These are phyloP conservation scores for Drosophila formosana DNA, from an alignment of 2,888 invertebrate species.

Conservation along the genomic window DNA sequence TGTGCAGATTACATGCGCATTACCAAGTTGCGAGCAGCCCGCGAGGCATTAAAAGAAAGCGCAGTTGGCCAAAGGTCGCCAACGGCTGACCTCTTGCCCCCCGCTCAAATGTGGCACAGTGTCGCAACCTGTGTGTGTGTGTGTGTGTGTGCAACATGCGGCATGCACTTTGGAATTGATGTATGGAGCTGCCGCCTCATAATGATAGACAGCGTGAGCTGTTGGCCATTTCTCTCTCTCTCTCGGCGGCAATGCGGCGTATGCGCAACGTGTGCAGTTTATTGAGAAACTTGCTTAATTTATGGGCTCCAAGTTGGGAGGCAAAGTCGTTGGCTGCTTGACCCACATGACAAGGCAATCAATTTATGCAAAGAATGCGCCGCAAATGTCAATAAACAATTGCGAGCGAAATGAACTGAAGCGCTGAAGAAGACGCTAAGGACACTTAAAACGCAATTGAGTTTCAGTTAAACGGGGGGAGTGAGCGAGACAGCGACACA, in stretches of 20 bases:
- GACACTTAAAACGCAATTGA: slow-evolving; percentile 73
- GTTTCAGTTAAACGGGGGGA: slow-evolving; percentile 60
- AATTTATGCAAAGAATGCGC: slow-evolving; percentile 71
- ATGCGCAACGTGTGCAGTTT: slow-evolving; percentile 71
- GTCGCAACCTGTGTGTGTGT: slow-evolving; percentile 59
- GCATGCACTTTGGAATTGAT: slow-evolving; percentile 69
- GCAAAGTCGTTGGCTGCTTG: not conserved
- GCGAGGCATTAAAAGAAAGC: slow-evolving; percentile 40
- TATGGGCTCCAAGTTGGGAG: slow-evolving; percentile 39
- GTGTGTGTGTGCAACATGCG: slow-evolving; percentile 52
- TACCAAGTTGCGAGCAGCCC: slow-evolving; percentile 55
- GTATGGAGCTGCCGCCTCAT: slow-evolving; percentile 47
- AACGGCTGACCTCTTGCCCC: not conserved
- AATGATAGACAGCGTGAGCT: slow-evolving; percentile 52
- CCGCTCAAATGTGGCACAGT: slow-evolving; percentile 48
- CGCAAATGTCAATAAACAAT: slow-evolving; percentile 73
- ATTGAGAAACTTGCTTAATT: slow-evolving; percentile 75
- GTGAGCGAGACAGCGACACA: slow-evolving; percentile 5
- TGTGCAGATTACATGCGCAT: slow-evolving; percentile 74
- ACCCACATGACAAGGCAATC: slow-evolving; percentile 58
- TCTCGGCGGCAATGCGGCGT: slow-evolving; percentile 46
- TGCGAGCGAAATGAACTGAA: slow-evolving; percentile 51
- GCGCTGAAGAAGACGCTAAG: slow-evolving; percentile 17
- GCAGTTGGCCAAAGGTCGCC: slow-evolving; percentile 32
- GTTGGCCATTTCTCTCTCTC: slow-evolving; percentile 31